A percentile compares a stretch with the other conserved stretches of the same genome.
phyloP scores from a whole-genome alignment of 2,888 invertebrate species.

The Gisinianus flammeolus region DNA sequence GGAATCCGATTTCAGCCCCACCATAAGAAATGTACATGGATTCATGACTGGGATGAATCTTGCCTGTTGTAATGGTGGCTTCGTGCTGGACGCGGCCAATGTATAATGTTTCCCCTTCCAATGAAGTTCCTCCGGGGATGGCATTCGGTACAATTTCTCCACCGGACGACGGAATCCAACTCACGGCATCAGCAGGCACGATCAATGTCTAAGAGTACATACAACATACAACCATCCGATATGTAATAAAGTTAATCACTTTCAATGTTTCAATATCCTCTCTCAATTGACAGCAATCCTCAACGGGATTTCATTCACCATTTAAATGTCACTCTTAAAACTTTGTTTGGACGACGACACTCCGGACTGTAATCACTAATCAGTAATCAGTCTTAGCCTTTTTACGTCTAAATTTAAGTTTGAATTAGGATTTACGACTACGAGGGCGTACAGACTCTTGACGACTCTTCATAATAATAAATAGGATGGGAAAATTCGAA shows the following conservation, averaged over 20 bases:
- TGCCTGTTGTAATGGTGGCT: constrained; percentile 77
- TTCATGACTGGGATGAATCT: constrained; percentile 82
- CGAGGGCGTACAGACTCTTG: too few relatives aligned
- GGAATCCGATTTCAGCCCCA: constrained; percentile 78
- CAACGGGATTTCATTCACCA: too few relatives aligned
- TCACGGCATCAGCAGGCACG: constrained; percentile 64
- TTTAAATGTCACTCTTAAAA: too few relatives aligned
- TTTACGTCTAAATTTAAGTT: too few relatives aligned
- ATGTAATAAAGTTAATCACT: background rate
- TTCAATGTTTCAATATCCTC: too few relatives aligned
- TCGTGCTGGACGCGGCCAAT: constrained; percentile 79
- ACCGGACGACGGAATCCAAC: constrained; percentile 73
- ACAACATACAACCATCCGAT: constrained; percentile 10
- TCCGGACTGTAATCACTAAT: background rate
- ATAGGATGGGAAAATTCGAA: too few relatives aligned
- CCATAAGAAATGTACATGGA: constrained; percentile 83
- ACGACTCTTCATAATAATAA: too few relatives aligned
- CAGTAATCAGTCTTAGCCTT: too few relatives aligned
- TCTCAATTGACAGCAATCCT: too few relatives aligned
- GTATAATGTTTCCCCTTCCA: constrained; percentile 74
- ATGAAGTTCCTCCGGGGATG: constrained; percentile 69
- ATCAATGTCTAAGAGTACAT: too few relatives aligned
- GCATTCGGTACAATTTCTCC: constrained; percentile 76
- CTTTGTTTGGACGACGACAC: too few relatives aligned
- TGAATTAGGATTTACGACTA: too few relatives aligned